Conservation (phyloP, 1,140 invertebrate species). For the Caenorhabditis briggsae region DNA sequence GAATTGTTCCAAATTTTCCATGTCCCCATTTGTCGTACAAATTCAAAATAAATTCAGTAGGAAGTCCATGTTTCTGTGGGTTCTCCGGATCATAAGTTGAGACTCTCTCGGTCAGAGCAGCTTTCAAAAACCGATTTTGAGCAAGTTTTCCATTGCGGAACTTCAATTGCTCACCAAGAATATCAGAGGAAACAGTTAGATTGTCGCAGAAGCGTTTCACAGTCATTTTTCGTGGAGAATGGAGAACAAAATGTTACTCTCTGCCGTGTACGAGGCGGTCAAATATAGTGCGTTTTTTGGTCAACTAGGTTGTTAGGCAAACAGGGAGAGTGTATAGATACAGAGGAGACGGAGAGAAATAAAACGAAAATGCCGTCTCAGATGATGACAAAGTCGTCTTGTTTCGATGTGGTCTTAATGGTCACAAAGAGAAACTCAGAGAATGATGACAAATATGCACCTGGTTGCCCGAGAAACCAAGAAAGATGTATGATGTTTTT, state of each 20-base stretch:
- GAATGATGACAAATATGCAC: conserved; percentile 47
- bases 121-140: conserved; percentile 67
- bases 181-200: conserved; percentile 29
- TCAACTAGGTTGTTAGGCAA: conserved; percentile 30
- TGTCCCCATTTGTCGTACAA: conserved; percentile 70
- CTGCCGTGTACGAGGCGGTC: background rate
- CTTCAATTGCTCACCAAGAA: conserved; percentile 13
- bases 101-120: conserved; percentile 62
- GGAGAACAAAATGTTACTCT: conserved; percentile 36
- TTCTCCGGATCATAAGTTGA: conserved; percentile 60
- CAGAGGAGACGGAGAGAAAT: background rate
- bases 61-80: conserved; percentile 62
- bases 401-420: conserved; percentile 3
- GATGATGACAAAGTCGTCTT: conserved; percentile 17
- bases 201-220: conserved; percentile 30
- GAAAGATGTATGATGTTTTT: background rate
- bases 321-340: background rate
- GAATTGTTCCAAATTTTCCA: conserved; percentile 67
- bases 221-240: conserved; percentile 14
- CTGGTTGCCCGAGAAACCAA: conserved; percentile 28
- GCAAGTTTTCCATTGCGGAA: conserved; percentile 52
- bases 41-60: conserved; percentile 64
- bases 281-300: conserved; percentile 47
- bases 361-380: conserved; percentile 23
- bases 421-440: background rate